Conservation (phyloP, 2,113 vertebrate species). For the Dolichallabes microphthalmus region DNA sequence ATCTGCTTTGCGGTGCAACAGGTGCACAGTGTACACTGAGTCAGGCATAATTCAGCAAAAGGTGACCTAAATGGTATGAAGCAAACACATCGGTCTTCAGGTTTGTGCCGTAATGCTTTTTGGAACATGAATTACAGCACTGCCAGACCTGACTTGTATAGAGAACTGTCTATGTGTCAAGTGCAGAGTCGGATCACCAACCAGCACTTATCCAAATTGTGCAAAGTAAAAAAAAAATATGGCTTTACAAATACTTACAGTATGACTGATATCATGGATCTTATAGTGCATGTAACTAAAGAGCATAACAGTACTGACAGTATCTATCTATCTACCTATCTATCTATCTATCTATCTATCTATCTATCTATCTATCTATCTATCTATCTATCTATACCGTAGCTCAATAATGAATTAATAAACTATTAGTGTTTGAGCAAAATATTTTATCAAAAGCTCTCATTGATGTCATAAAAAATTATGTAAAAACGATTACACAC, state of each 20-base stretch:
- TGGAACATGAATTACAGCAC: constrained; percentile 29
- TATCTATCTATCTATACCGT: no score
- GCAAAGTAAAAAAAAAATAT: not conserved
- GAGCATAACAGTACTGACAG: not conserved
- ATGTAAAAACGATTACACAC: not conserved
- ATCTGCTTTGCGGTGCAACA: constrained; percentile 37
- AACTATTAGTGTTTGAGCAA: not conserved
- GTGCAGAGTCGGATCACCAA: constrained; percentile 1
- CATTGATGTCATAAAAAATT: not conserved
- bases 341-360: not conserved
- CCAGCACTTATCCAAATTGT: not conserved
- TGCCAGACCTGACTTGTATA: not conserved
- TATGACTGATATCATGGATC: not conserved
- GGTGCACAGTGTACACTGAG: constrained; percentile 31
- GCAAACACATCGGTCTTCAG: constrained; percentile 33
- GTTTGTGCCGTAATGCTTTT: constrained; percentile 32
- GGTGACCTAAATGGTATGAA: constrained; percentile 23
- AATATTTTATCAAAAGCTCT: not conserved
- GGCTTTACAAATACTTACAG: not conserved
- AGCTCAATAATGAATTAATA: not conserved
- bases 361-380: not conserved
- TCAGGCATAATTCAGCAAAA: constrained; percentile 16
- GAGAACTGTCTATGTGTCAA: not conserved
- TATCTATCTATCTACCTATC: not conserved
- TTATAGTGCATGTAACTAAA: not conserved